A percentile compares a stretch with the other conserved stretches of the same genome.
Conservation (phyloP, 2,888 invertebrate species). For the Eupithecia exiguata region DNA sequence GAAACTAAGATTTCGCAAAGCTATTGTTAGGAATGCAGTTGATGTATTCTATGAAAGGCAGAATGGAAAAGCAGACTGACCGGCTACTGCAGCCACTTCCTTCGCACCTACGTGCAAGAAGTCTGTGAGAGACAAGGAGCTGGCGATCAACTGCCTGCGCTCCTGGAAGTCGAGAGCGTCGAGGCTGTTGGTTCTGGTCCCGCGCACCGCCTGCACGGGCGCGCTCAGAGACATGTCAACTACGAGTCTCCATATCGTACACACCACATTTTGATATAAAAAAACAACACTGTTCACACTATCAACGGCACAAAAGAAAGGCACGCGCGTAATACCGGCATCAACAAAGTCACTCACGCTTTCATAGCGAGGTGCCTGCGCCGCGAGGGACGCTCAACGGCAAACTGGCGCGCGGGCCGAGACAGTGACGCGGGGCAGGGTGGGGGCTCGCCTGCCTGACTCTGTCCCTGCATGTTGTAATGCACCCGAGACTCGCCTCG, state of each 20-base stretch:
- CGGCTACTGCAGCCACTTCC: conserved; percentile 81
- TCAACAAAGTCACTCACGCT: conserved; percentile 57
- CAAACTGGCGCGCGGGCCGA: conserved; percentile 73
- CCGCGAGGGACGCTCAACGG: conserved; percentile 79
- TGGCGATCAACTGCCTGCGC: conserved; percentile 94
- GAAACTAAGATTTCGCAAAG: conserved; percentile 70
- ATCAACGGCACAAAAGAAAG: conserved; percentile 71
- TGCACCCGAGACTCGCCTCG: conserved; percentile 70
- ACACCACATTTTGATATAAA: conserved; percentile 62
- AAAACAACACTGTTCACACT: conserved; percentile 67
- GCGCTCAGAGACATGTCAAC: conserved; percentile 83
- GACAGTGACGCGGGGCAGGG: conserved; percentile 65
- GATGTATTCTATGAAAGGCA: conserved; percentile 49
- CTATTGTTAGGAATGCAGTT: conserved; percentile 72
- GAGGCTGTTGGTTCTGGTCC: conserved; percentile 89
- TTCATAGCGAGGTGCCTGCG: conserved; percentile 71
- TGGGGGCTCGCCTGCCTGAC: conserved; percentile 73
- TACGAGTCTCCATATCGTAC: conserved; percentile 75
- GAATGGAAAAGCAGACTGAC: conserved; percentile 67
- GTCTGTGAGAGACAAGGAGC: conserved; percentile 93
- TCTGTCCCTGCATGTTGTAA: conserved; percentile 78
- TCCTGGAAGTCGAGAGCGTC: conserved; percentile 96
- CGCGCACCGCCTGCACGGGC: conserved; percentile 82
- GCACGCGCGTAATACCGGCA: conserved; percentile 67
- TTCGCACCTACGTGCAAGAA: conserved; percentile 89